These are phyloP conservation scores for Tenodera sinensis DNA, from an alignment of 2,888 invertebrate genomes.

Conservation along the genomic window DNA sequence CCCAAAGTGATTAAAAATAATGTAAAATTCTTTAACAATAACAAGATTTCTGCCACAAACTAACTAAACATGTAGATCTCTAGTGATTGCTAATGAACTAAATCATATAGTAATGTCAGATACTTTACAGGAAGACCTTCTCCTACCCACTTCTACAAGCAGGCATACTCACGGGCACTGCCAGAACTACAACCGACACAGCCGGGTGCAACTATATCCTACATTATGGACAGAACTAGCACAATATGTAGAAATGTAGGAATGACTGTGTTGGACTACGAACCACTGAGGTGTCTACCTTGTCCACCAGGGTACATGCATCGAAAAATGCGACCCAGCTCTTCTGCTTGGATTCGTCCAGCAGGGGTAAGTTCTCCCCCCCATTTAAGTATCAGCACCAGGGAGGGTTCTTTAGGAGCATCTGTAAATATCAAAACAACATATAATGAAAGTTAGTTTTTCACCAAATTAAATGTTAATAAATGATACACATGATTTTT, in stretches of 20 bases:
- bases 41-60: too few species aligned
- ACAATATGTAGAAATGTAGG: background rate
- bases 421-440: slow-evolving; percentile 52
- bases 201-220: background rate
- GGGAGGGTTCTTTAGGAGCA: slow-evolving; percentile 83
- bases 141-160: background rate
- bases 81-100: too few species aligned
- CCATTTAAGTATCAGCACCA: slow-evolving; percentile 98
- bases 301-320: slow-evolving; percentile 99
- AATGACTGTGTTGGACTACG: slow-evolving; percentile 43
- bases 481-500: too few species aligned
- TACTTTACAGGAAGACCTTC: background rate
- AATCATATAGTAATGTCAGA: background rate
- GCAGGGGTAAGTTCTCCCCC: slow-evolving; percentile 98
- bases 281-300: slow-evolving; percentile 77
- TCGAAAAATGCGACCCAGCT: slow-evolving; percentile 94
- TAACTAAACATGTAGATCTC: too few species aligned
- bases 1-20: too few species aligned
- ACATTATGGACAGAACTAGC: background rate
- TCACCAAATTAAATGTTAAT: too few species aligned
- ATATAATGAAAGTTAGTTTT: too few species aligned
- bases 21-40: too few species aligned
- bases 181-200: background rate
- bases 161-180: background rate
- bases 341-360: slow-evolving; percentile 95